Evolutionary conservation across 2,888 invertebrate species (phyloP), one percentile per base, ranked within the genome.

Genomic region (Balanococcus diminutus): DNA sequence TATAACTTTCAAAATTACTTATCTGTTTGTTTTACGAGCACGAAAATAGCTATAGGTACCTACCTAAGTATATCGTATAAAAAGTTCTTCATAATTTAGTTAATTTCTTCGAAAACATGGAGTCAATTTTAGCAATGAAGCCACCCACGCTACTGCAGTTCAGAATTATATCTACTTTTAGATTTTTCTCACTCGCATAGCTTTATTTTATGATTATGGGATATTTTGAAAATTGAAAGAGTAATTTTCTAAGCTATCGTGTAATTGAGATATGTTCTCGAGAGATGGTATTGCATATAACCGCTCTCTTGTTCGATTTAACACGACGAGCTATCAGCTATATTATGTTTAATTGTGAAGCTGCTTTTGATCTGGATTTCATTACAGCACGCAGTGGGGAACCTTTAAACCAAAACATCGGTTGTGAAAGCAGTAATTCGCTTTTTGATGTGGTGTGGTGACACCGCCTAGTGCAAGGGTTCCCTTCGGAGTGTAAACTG

Each of bases 331-430:
- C 19, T 25, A 28, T 25, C 14, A 46, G 46, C 2, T 16, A 67
- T 19, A 51, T 51, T 51, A 67, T 11, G 2, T 1, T 28, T 22
- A 67, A 67, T 22, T 67, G 61, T 25, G 11, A 67, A 22, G 22
- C 28, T 67, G 61, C 61, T 67, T 67, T 67, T 67, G 61, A 67
- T 67, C 22, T 28, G 2, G 25, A 28, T 67, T 67, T 67, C 61
- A 67, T 67, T 67, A 67, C 9, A 67, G 51, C 51, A 25, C 61
- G 61, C 22, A 67, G 28, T n/a, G 22, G 61, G 61, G 25, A 11
- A 67, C 61, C 61, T 67, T 67, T 67, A 22, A 67, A 67, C 61
- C 61, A 67, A 67, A 67, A 67, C 61, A 67, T 67, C 28, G 61
- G 61, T 28, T 67, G 61, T 2, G 61, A 67, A 19, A 67, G 19